Conservation (phyloP, 2,113 vertebrate genomes). For the Lycaon pictus region DNA sequence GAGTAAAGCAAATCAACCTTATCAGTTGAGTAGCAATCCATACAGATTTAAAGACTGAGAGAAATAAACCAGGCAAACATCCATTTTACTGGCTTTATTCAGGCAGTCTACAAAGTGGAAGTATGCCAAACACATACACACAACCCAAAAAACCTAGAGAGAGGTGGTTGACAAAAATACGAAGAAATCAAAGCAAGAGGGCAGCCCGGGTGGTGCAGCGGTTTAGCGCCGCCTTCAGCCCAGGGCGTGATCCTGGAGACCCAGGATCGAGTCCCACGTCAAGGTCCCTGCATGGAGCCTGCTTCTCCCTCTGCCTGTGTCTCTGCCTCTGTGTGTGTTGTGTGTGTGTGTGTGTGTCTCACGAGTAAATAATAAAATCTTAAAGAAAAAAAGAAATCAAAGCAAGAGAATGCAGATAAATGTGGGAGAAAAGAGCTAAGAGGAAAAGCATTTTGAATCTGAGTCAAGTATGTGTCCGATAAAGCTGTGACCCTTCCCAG, state of each 20-base stretch:
- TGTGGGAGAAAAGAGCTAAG: conserved; percentile 34
- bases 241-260: too few species aligned
- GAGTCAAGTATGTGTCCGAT: conserved; percentile 65
- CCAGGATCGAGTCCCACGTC: too few species aligned
- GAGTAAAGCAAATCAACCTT: neutral
- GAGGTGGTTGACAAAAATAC: conserved; percentile 56
- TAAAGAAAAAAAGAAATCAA: conserved; percentile 32
- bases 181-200: neutral
- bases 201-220: too few species aligned
- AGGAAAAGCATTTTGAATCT: conserved; percentile 67
- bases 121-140: neutral
- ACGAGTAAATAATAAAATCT: too few species aligned
- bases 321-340: too few species aligned
- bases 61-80: conserved; percentile 34
- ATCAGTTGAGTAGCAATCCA: neutral
- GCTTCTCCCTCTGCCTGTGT: too few species aligned
- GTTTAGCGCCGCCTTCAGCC: too few species aligned
- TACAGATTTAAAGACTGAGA: neutral
- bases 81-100: conserved; percentile 10
- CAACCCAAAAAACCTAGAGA: neutral
- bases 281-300: too few species aligned
- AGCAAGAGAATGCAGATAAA: conserved; percentile 53
- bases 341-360: too few species aligned
- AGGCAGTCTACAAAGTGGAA: conserved; percentile 59
- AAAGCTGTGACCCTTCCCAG: conserved; percentile 52